Conservation (phyloP, 2,113 vertebrate genomes). For the Loxodonta africana region DNA sequence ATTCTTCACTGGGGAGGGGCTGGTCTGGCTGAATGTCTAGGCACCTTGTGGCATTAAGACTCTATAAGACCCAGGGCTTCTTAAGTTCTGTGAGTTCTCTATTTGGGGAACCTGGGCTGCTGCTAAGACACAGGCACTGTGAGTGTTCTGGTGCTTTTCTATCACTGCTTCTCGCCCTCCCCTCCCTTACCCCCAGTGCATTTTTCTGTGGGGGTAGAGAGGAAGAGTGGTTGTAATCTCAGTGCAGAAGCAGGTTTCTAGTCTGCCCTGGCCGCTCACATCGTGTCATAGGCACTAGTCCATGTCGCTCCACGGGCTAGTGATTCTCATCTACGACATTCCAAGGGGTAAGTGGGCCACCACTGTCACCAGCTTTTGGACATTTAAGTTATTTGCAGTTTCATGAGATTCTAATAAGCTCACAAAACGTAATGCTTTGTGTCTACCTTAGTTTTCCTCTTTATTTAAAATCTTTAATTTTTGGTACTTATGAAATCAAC, state of each 20-base stretch:
- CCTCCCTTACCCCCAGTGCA: accelerated
- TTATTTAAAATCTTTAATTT: conserved; percentile 6
- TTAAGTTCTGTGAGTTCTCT: neutral
- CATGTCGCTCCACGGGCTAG: neutral
- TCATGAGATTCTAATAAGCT: neutral
- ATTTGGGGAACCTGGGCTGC: neutral
- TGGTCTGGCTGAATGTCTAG: neutral
- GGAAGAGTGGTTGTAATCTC: neutral
- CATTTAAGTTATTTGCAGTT: neutral
- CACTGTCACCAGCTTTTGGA: neutral
- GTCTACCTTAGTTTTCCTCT: neutral
- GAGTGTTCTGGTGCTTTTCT: neutral
- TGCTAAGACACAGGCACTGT: neutral
- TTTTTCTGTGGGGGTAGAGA: neutral
- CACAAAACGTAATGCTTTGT: neutral
- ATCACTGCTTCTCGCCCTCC: neutral
- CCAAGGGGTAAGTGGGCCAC: neutral
- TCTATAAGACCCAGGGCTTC: neutral
- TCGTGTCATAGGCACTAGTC: neutral
- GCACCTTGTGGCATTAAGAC: neutral
- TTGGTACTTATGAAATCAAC: neutral
- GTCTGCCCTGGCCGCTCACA: neutral
- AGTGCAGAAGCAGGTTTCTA: neutral
- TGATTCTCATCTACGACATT: neutral
- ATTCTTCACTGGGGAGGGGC: neutral